Evolutionary conservation across 2,888 invertebrate genomes (phyloP).

Genomic region (Callyntrura sp.): DNA sequence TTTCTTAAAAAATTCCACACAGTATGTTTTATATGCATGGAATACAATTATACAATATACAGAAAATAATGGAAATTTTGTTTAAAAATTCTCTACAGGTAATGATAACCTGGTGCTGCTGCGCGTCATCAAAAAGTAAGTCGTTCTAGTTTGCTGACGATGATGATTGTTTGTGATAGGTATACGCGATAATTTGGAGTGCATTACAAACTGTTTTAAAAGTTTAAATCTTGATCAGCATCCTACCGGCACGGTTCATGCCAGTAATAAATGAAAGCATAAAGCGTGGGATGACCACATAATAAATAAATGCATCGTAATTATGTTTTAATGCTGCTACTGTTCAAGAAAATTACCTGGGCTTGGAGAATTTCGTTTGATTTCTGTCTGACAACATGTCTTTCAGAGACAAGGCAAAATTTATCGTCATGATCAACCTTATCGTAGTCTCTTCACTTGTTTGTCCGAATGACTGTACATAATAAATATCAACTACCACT

Average conservation of each 20-base stretch:
- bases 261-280: conserved; percentile 15
- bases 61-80: not conserved
- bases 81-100: not conserved
- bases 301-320: conserved; percentile 19
- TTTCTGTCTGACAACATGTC: no score
- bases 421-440: no score
- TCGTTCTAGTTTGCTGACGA: conserved; percentile 44
- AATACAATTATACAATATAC: no score
- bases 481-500: no score
- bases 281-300: not conserved
- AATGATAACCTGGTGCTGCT: not conserved
- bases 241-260: not conserved
- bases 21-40: not conserved
- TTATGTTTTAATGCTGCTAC: not conserved
- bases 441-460: no score
- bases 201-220: conserved; percentile 48
- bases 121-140: conserved; percentile 18
- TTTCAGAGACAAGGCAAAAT: no score
- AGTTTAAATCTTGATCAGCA: not conserved
- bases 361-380: not conserved
- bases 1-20: not conserved
- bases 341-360: not conserved
- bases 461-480: not conserved
- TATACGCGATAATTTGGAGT: conserved; percentile 30
- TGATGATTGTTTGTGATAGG: conserved; percentile 46